Evolutionary conservation across 1,140 invertebrate genomes (phyloP), one percentile per base, ranked within the genome.

Genomic region (Tenebrio molitor): DNA sequence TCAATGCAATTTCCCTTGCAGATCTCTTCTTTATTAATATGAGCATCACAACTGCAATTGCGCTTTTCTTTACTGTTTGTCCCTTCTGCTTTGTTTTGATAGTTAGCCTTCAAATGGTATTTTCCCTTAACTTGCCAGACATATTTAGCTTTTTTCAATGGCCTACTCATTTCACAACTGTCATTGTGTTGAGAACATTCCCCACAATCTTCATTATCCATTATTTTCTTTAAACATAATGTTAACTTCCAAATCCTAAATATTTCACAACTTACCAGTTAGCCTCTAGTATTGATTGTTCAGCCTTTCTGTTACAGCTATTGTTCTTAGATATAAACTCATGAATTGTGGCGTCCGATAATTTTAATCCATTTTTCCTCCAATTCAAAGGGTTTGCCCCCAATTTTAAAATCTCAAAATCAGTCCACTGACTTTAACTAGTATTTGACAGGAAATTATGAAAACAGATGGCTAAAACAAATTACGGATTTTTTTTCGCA

Each of bases 111-210:
- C 44, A 88, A 81, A 79, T 88, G 85, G 79, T 86, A 86, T 85
- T 86, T 88, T 15, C 88, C 87, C 81, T 90, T 89, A 29, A 89
- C 85, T 85, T 90, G 87, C 88, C 88, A 89, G 41, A 87, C 84
- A 83, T 87, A 89, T 75, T 86, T 83, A 19, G 88, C 88, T 81
- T 89, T 89, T 80, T 90, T 90, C 66, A 88, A 83, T 73, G 87
- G 87, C 81, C 85, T 85, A 73, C 87, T 85, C 65, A 82, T 81
- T 76, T 83, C 84, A 29, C n/a, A 12, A 16, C 34, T 69, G n/a
- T 67, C 25, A 14, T 29, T 44, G 1, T 66, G 46, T 21, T 53
- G 62, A 10, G 63, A 65, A 39, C 42, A 66, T 41, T 58, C 42
- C 8, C 70, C 63, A 33, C 12, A 64, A 39, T 71, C 33, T 12